phyloP scores from a whole-genome alignment of 2,113 vertebrate species.

The Saccopteryx leptura region DNA sequence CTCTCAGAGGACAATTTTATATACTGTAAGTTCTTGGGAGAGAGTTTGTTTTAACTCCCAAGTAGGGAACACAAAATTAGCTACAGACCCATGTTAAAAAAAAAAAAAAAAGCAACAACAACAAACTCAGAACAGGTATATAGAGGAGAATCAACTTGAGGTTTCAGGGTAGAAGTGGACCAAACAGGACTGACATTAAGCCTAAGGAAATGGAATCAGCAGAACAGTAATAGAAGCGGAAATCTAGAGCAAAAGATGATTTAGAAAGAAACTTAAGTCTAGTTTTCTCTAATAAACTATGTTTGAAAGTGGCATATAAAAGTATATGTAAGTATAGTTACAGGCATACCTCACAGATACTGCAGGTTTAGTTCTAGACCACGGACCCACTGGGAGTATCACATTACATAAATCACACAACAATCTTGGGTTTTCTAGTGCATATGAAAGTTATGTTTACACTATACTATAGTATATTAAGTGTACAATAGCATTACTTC shows the following conservation, averaged over 20 bases:
- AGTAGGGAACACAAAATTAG: not conserved
- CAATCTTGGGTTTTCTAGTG: not conserved
- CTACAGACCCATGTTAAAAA: not conserved
- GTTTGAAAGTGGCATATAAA: not conserved
- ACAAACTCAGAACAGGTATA: not conserved
- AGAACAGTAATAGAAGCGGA: not conserved
- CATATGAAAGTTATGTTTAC: not conserved
- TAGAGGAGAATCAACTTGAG: not conserved
- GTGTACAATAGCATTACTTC: too few species aligned
- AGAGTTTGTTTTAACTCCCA: not conserved
- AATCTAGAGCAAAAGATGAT: not conserved
- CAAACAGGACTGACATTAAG: not conserved
- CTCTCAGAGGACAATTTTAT: not conserved
- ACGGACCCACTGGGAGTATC: not conserved
- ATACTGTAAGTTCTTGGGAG: not conserved
- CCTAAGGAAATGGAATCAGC: not conserved
- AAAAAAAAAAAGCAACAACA: too few species aligned
- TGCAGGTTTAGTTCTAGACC: not conserved
- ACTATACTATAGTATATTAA: not conserved
- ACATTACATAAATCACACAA: not conserved
- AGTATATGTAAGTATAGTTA: not conserved
- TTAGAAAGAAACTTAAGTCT: not conserved
- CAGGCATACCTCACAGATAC: not conserved
- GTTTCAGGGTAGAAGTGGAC: not conserved
- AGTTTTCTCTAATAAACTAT: not conserved